A percentile compares a stretch with the other conserved stretches of the same genome.
Conservation (phyloP, 2,888 invertebrate species). For the Phyllotreta striolata region DNA sequence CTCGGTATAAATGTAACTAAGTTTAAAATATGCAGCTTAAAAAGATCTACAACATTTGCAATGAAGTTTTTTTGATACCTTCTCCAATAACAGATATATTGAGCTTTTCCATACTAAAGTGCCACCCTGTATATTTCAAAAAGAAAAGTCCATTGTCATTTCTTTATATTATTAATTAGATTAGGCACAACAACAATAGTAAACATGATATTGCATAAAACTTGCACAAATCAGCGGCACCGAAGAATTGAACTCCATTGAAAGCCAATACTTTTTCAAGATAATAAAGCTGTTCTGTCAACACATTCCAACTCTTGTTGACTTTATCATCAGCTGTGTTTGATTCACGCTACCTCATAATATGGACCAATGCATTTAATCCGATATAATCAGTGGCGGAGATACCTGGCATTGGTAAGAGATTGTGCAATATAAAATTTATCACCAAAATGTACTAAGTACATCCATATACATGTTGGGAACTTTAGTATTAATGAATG, state of each 20-base stretch:
- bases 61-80: too few relatives aligned
- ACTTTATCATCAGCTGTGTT: constrained; percentile 58
- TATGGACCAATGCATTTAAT: constrained; percentile 47
- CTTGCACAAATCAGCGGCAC: constrained; percentile 24
- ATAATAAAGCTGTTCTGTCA: constrained; percentile 52
- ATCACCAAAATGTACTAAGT: too few relatives aligned
- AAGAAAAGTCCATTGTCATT: too few relatives aligned
- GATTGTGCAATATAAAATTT: background rate
- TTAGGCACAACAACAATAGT: background rate
- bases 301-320: constrained; percentile 53
- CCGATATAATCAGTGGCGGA: constrained; percentile 41
- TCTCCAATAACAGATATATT: too few relatives aligned
- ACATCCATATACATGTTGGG: too few relatives aligned
- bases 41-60: too few relatives aligned
- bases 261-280: constrained; percentile 38
- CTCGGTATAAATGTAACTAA: too few relatives aligned
- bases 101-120: too few relatives aligned
- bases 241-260: constrained; percentile 28
- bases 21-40: too few relatives aligned
- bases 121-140: too few relatives aligned
- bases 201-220: constrained; percentile 17
- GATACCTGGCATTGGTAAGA: background rate
- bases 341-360: constrained; percentile 54
- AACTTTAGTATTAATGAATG: too few relatives aligned
- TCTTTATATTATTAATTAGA: too few relatives aligned